Conservation (phyloP, 2,888 invertebrate species). For the Tipula confusa region DNA sequence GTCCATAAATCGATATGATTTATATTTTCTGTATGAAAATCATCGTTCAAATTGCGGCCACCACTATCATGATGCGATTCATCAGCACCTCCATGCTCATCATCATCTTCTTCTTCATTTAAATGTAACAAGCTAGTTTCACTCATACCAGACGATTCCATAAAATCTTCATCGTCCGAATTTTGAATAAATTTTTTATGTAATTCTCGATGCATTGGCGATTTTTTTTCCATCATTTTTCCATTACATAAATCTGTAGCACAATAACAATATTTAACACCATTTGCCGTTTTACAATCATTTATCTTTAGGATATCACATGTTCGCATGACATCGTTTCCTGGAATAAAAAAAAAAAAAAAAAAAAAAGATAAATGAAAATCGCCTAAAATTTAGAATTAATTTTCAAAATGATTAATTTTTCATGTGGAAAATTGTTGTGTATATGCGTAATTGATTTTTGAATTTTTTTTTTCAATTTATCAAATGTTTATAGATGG, state of each 20-base stretch:
- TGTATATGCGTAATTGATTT: background rate
- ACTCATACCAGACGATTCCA: conserved; percentile 34
- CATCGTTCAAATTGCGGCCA: background rate
- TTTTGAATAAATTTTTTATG: conserved; percentile 28
- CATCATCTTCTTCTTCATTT: background rate
- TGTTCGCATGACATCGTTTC: conserved; percentile 35
- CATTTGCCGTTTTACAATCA: conserved; percentile 37
- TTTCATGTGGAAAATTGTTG: background rate
- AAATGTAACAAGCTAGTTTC: conserved; percentile 7
- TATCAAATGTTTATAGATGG: background rate
- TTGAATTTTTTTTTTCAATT: too few relatives aligned
- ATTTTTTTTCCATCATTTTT: background rate
- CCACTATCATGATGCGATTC: background rate
- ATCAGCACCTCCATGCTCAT: background rate
- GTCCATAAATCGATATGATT: conserved; percentile 7
- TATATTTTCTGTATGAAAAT: conserved; percentile 20
- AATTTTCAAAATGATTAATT: background rate
- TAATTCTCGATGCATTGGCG: background rate
- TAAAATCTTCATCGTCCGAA: conserved; percentile 34
- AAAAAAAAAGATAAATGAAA: too few relatives aligned
- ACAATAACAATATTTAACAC: conserved; percentile 37
- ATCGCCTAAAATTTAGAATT: background rate
- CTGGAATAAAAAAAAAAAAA: too few relatives aligned
- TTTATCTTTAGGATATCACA: conserved; percentile 35
- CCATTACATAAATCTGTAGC: conserved; percentile 36